Percentiles rank a stretch among this genome's conserved stretches.
These are phyloP conservation scores for Meloidogyne exigua DNA, from an alignment of 1,140 invertebrate species.

Conservation along the genomic window DNA sequence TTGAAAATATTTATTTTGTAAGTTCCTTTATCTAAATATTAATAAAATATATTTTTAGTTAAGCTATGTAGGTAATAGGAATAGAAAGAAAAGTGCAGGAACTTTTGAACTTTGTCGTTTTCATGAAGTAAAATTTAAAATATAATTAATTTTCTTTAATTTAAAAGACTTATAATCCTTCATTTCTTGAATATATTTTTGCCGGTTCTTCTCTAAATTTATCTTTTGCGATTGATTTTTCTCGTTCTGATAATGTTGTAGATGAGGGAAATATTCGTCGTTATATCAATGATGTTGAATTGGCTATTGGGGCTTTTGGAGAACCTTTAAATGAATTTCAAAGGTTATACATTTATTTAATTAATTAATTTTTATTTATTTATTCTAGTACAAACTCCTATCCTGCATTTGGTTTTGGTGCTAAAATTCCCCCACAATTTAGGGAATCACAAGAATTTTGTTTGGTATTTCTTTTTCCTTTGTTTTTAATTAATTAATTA, in stretches of 20 bases:
- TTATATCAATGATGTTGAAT: conserved; percentile 56
- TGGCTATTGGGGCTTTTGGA: conserved; percentile 45
- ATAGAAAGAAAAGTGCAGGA: conserved; percentile 46
- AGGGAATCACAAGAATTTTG: conserved; percentile 60
- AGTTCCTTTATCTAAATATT: conserved; percentile 26
- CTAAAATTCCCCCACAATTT: conserved; percentile 55
- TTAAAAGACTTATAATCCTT: conserved; percentile 30
- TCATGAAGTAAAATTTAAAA: background rate
- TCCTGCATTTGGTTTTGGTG: conserved; percentile 58
- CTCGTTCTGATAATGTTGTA: conserved; percentile 37
- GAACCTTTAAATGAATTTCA: conserved; percentile 47
- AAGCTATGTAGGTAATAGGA: conserved; percentile 45
- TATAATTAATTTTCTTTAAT: background rate
- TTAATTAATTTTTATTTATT: background rate
- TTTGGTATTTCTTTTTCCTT: conserved; percentile 30
- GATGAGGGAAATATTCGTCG: conserved; percentile 35
- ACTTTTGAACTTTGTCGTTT: conserved; percentile 46
- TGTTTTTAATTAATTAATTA: too few species aligned
- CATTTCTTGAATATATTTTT: conserved; percentile 53
- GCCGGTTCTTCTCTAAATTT: conserved; percentile 51
- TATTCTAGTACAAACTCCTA: conserved; percentile 47
- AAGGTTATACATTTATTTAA: conserved; percentile 25
- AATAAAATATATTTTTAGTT: conserved; percentile 30
- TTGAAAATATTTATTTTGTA: conserved; percentile 48
- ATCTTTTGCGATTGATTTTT: conserved; percentile 57